Base-by-base conservation (phyloP, 1,140 invertebrate species). In the Triops longicaudatus region DNA sequence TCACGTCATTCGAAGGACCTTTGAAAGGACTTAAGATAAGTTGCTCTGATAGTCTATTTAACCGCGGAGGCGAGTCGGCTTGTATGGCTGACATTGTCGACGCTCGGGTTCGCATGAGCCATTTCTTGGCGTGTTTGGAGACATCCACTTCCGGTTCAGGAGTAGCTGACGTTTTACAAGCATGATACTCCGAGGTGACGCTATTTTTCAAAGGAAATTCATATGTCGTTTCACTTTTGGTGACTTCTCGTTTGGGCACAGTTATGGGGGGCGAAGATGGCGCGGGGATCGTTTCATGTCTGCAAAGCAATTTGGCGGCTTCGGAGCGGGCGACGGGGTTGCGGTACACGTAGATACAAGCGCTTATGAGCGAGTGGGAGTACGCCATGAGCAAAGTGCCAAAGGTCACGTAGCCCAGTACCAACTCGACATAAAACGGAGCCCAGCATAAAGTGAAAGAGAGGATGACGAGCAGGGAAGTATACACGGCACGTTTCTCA, bases 301-400 rank as follows among this genome's bases (percentile, higher is more conserved):
- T 10, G 50, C 50, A 63, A n/a, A 63, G 14, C 14, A 63, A 63
- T 63, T 63, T 63, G 50, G 31, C 27, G 63, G 78, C 78, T 44
- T 78, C 78, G 10, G 42, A 31, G n/a, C 74, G 78, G n/a, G 78
- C 78, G 9, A 78, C 50, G 77, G 83, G 83, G 78, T 85, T 87
- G 12, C 87, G 82, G 80, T 88, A 88, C 27, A 88, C 87, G 81
- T 88, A 88, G 26, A 88, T 87, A 76, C 88, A 83, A 1, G 88
- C 87, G 80, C 87, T 88, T 74, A 87, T 78, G 22, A 77, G 31
- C 4, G 44, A 42, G 72, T 77, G 73, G 1, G 72, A 73, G 41
- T 73, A 77, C 28, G 76, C 76, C 80, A 72, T 79, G 80, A 50
- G 17, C 78, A 78, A 7, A 81, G 78, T 75, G 79, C 77, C 37